Evolutionary conservation across 2,888 invertebrate species (phyloP).

Genomic region (Eupithecia insigniata): DNA sequence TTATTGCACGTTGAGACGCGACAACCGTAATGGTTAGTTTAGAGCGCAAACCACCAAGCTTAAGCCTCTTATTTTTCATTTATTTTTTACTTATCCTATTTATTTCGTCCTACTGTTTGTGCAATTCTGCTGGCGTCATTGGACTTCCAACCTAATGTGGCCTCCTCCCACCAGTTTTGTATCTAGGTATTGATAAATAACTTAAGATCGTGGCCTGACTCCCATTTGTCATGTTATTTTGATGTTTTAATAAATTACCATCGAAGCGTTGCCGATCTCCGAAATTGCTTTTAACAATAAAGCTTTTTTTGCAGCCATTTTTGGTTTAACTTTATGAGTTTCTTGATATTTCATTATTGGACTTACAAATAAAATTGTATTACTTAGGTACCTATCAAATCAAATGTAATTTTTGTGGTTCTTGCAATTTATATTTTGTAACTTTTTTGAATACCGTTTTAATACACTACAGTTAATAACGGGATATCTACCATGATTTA

Average conservation of each 20-base stretch:
- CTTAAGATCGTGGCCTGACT: neutral
- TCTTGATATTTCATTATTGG: neutral
- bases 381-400: neutral
- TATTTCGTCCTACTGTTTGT: neutral
- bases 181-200: neutral
- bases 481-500: too few relatives aligned
- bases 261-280: neutral
- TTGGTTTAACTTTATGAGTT: neutral
- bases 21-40: neutral
- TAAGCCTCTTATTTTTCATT: neutral
- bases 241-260: neutral
- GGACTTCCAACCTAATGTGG: neutral
- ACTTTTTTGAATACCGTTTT: neutral
- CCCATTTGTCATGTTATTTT: neutral
- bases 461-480: too few relatives aligned
- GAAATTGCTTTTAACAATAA: constrained; percentile 9
- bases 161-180: neutral
- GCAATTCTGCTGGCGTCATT: neutral
- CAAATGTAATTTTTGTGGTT: neutral
- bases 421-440: neutral
- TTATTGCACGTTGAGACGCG: neutral
- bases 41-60: neutral
- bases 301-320: neutral
- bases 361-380: neutral
- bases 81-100: neutral